phyloP scores from a whole-genome alignment of 1,140 invertebrate species.

The Adelges cooleyi region DNA sequence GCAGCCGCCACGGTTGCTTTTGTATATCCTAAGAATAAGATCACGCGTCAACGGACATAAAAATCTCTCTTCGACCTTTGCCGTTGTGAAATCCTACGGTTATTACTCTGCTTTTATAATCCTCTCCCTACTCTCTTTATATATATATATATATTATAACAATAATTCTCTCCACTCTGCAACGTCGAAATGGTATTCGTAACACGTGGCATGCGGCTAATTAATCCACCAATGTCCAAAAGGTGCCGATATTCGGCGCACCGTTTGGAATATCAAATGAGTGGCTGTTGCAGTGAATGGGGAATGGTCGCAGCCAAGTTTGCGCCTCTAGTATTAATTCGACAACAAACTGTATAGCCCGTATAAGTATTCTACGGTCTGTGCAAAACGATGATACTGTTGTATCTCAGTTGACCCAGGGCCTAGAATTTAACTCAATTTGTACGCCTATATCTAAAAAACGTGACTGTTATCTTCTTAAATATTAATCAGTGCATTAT shows the following conservation, averaged over 20 bases:
- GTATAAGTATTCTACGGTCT: too few relatives aligned
- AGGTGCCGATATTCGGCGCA: constrained; percentile 12
- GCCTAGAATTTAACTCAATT: too few relatives aligned
- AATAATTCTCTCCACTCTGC: not conserved
- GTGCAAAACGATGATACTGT: too few relatives aligned
- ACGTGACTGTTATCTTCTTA: too few relatives aligned
- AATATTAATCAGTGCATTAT: too few relatives aligned
- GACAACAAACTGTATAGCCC: too few relatives aligned
- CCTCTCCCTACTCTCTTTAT: not conserved
- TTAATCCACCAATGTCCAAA: constrained; percentile 17
- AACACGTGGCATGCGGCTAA: constrained; percentile 17
- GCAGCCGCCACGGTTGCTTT: not conserved
- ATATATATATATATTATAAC: not conserved
- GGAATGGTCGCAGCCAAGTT: too few relatives aligned
- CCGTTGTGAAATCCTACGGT: too few relatives aligned
- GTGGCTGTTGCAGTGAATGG: not conserved
- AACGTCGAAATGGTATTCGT: not conserved
- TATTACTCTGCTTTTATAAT: too few relatives aligned
- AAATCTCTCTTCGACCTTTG: not conserved
- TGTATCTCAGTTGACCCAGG: too few relatives aligned
- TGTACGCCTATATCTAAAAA: too few relatives aligned
- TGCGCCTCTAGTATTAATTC: too few relatives aligned
- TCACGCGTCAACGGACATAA: not conserved
- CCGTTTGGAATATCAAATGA: constrained; percentile 5
- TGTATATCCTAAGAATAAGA: not conserved